A percentile compares a stretch with the other conserved stretches of the same genome.
These are phyloP conservation scores for Prosapia bicincta DNA, from an alignment of 2,888 invertebrate species.

Conservation along the genomic window DNA sequence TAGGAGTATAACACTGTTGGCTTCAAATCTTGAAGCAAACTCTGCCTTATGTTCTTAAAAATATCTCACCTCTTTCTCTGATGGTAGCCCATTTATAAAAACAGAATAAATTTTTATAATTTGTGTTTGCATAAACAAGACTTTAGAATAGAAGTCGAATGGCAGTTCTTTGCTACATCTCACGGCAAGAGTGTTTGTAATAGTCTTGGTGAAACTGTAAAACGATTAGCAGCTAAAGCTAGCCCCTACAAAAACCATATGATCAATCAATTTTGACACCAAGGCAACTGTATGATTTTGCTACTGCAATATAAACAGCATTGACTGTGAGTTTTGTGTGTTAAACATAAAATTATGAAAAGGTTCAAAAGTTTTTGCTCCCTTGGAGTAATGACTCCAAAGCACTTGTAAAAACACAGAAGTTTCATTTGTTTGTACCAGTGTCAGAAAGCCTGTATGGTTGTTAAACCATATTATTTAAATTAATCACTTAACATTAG, in stretches of 20 bases:
- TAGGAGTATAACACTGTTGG: not conserved
- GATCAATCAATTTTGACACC: not conserved
- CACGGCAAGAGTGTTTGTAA: not conserved
- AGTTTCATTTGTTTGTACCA: constrained; percentile 2
- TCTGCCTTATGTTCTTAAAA: not conserved
- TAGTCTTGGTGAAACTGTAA: not conserved
- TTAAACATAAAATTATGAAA: not conserved
- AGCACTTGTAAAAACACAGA: constrained; percentile 3
- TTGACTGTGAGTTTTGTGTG: not conserved
- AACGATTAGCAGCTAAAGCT: not conserved
- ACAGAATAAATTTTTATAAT: not conserved
- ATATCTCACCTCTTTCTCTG: not conserved
- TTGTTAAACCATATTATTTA: no score
- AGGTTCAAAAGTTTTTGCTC: not conserved
- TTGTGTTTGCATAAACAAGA: no score
- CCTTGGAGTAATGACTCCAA: not conserved
- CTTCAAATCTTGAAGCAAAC: not conserved
- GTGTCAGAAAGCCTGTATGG: not conserved
- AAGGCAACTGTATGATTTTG: not conserved
- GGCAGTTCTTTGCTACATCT: not conserved
- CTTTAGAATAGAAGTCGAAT: not conserved
- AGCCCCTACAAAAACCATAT: not conserved
- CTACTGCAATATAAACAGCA: not conserved
- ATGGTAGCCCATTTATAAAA: not conserved
- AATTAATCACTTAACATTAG: no score